phyloP scores from a whole-genome alignment of 1,140 invertebrate species.

The Paraescarpia echinospica region DNA sequence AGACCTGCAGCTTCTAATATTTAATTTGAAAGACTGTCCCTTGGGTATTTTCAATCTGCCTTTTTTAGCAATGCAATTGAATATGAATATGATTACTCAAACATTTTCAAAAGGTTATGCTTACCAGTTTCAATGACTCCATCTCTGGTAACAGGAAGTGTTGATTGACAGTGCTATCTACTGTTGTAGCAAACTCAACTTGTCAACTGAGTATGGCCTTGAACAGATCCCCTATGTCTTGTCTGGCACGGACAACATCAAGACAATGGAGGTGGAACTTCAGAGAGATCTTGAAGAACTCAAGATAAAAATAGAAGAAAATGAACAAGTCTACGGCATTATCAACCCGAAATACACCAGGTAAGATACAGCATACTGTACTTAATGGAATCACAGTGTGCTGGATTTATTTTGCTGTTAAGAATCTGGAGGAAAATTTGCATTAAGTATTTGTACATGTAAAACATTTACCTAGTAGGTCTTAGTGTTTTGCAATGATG shows the following conservation, averaged over 20 bases:
- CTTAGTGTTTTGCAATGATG: no score
- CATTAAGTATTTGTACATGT: not conserved
- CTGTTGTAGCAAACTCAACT: not conserved
- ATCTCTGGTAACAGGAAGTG: no score
- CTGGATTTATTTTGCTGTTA: not conserved
- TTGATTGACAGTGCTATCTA: not conserved
- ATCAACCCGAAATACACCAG: constrained; percentile 1
- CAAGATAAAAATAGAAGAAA: constrained; percentile 54
- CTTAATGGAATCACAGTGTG: not conserved
- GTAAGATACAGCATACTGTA: not conserved
- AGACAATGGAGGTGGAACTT: constrained; percentile 48
- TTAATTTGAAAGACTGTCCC: no score
- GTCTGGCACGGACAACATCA: constrained; percentile 41
- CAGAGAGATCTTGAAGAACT: constrained; percentile 53
- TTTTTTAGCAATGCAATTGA: no score
- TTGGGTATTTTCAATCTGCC: no score
- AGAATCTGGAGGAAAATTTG: not conserved
- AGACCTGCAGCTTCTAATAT: no score
- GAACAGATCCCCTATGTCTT: constrained; percentile 25
- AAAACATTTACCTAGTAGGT: no score
- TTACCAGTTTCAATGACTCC: no score
- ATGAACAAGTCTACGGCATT: constrained; percentile 49
- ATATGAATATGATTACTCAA: no score
- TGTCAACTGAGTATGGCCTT: not conserved
- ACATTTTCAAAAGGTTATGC: no score